phyloP scores from a whole-genome alignment of 2,888 invertebrate species.

The Oeneis ivallda region DNA sequence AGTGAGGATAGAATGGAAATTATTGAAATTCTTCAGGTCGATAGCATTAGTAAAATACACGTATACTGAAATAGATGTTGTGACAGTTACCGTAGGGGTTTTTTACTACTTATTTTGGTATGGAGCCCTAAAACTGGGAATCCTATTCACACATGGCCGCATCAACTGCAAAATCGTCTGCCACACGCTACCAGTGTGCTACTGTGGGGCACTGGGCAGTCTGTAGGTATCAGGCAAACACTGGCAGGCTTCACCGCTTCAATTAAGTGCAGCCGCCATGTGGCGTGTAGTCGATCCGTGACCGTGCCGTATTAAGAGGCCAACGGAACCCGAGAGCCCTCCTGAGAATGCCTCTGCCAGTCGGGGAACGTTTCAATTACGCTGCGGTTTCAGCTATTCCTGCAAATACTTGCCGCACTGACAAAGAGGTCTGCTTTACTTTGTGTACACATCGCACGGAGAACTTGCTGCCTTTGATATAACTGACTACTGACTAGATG shows the following conservation, averaged over 20 bases:
- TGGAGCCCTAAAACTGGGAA: no score
- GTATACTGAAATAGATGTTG: no score
- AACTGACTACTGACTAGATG: no score
- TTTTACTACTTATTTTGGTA: no score
- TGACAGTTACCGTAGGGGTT: no score
- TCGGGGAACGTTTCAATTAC: slow-evolving; percentile 36
- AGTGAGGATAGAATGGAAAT: no score
- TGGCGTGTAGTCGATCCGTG: slow-evolving; percentile 34
- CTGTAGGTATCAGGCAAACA: not conserved
- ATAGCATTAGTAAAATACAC: no score
- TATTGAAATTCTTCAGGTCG: no score
- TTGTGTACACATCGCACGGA: slow-evolving; percentile 1
- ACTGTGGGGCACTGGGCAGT: not conserved
- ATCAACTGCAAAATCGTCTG: no score
- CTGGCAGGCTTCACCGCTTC: slow-evolving; percentile 30
- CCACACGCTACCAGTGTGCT: no score
- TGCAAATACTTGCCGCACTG: slow-evolving; percentile 23
- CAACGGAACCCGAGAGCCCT: slow-evolving; percentile 32
- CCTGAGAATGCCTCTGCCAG: slow-evolving; percentile 35
- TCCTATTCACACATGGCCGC: no score
- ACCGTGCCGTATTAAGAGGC: slow-evolving; percentile 35
- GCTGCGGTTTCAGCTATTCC: slow-evolving; percentile 28
- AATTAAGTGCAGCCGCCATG: slow-evolving; percentile 34
- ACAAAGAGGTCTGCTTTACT: slow-evolving; percentile 14
- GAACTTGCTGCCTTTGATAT: not conserved